These are phyloP conservation scores for Onychomys torridus DNA, from an alignment of 2,797 vertebrate species.

Conservation along the genomic window DNA sequence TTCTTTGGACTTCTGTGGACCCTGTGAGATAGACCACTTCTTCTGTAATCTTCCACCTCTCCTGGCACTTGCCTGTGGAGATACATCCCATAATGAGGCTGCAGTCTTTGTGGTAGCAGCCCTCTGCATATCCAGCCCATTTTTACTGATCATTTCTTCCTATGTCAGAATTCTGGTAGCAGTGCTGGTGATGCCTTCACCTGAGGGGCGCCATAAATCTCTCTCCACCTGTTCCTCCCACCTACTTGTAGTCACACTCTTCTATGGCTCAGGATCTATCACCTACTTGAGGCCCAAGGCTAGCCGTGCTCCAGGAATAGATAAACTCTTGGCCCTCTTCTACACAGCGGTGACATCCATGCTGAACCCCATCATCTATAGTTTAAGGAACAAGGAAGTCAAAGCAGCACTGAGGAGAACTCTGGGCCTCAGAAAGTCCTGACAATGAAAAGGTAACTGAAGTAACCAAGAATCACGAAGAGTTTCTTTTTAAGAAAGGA, in stretches of 20 bases:
- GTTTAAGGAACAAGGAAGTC: conserved; percentile 75
- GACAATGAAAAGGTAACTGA: background rate
- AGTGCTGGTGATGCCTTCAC: conserved; percentile 65
- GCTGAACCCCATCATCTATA: conserved; percentile 78
- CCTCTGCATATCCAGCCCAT: no score
- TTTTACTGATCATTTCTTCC: no score
- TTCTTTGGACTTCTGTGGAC: conserved; percentile 73
- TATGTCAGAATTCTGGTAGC: no score
- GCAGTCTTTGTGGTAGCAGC: no score
- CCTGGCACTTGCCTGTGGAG: conserved; percentile 64
- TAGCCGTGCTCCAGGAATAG: conserved; percentile 50
- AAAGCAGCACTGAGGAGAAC: conserved; percentile 69
- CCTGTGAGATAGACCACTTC: conserved; percentile 75
- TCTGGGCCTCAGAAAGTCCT: background rate
- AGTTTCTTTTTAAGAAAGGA: background rate
- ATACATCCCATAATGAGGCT: no score
- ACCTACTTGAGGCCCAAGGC: conserved; percentile 76
- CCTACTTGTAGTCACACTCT: conserved; percentile 72
- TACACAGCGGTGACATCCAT: conserved; percentile 77
- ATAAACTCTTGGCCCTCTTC: conserved; percentile 73
- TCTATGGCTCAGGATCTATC: conserved; percentile 74
- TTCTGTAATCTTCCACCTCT: conserved; percentile 64
- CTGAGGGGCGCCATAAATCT: conserved; percentile 60
- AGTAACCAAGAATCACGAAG: background rate
- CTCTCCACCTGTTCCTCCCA: conserved; percentile 78